A percentile compares a stretch with the other conserved stretches of the same genome.
Conservation (phyloP, 2,888 invertebrate genomes). For the Cyclophora albipunctata region DNA sequence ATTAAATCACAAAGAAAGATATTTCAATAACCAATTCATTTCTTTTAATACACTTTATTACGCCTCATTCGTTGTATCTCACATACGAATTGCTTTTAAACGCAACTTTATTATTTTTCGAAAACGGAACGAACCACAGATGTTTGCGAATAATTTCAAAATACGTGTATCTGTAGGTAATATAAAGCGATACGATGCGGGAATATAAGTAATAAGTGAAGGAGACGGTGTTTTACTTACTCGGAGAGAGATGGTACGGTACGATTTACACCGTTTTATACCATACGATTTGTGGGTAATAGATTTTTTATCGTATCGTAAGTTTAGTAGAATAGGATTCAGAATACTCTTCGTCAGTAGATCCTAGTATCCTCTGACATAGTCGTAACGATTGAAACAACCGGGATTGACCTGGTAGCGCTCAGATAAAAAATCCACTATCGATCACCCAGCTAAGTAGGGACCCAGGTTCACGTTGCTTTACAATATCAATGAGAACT, state of each 20-base stretch:
- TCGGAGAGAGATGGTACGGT: slow-evolving; percentile 43
- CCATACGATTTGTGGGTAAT: slow-evolving; percentile 14
- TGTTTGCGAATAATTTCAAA: slow-evolving; percentile 62
- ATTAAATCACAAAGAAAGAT: too few relatives aligned
- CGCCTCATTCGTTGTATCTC: slow-evolving; percentile 65
- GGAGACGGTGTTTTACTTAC: slow-evolving; percentile 44
- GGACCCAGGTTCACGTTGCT: too few relatives aligned
- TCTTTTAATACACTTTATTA: slow-evolving; percentile 65
- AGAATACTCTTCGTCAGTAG: too few relatives aligned
- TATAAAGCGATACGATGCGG: slow-evolving; percentile 34
- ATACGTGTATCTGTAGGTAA: slow-evolving; percentile 26
- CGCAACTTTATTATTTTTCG: slow-evolving; percentile 67
- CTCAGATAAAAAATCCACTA: too few relatives aligned
- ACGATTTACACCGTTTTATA: slow-evolving; percentile 27
- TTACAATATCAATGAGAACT: too few relatives aligned
- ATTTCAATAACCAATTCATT: slow-evolving; percentile 66
- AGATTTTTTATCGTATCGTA: background rate
- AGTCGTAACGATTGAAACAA: too few relatives aligned
- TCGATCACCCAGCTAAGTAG: too few relatives aligned
- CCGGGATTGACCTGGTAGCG: too few relatives aligned
- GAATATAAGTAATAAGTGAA: slow-evolving; percentile 33
- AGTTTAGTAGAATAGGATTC: too few relatives aligned
- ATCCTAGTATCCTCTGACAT: too few relatives aligned
- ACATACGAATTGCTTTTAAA: slow-evolving; percentile 72
- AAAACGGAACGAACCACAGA: slow-evolving; percentile 55